These are phyloP conservation scores for Microcaecilia unicolor DNA, from an alignment of 2,797 vertebrate species.

Conservation along the genomic window DNA sequence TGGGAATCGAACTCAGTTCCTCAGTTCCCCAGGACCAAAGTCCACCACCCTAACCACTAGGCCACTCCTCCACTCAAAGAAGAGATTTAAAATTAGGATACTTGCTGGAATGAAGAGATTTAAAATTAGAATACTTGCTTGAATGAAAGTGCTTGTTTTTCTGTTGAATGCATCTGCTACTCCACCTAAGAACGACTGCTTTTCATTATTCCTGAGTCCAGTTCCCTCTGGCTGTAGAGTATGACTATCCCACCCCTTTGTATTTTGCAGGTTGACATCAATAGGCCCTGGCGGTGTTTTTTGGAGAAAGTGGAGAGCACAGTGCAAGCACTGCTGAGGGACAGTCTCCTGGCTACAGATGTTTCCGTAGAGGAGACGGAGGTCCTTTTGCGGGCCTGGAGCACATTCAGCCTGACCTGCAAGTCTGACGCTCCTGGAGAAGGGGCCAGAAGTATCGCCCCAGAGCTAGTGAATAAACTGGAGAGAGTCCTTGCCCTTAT, in stretches of 20 bases:
- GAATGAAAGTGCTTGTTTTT: no score
- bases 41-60: no score
- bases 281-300: slow-evolving; percentile 81
- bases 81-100: no score
- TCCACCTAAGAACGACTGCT: no score
- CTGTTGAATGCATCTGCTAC: no score
- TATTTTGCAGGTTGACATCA: slow-evolving; percentile 76
- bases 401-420: slow-evolving; percentile 72
- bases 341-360: slow-evolving; percentile 75
- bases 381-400: slow-evolving; percentile 83
- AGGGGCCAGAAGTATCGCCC: slow-evolving; percentile 56
- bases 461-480: slow-evolving; percentile 79
- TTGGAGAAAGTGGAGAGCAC: slow-evolving; percentile 74
- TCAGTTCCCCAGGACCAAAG: no score
- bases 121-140: no score
- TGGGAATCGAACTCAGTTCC: no score
- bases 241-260: background rate
- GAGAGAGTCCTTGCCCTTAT: slow-evolving; percentile 80
- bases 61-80: no score
- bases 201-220: no score
- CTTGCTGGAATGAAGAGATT: no score
- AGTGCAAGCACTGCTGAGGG: slow-evolving; percentile 69
- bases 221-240: no score
- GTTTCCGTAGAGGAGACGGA: slow-evolving; percentile 77
- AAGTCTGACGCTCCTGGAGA: slow-evolving; percentile 68